Percentiles rank a stretch among this genome's conserved stretches.
These are phyloP conservation scores for Sturnira hondurensis DNA, from an alignment of 2,113 vertebrate species.

Conservation along the genomic window DNA sequence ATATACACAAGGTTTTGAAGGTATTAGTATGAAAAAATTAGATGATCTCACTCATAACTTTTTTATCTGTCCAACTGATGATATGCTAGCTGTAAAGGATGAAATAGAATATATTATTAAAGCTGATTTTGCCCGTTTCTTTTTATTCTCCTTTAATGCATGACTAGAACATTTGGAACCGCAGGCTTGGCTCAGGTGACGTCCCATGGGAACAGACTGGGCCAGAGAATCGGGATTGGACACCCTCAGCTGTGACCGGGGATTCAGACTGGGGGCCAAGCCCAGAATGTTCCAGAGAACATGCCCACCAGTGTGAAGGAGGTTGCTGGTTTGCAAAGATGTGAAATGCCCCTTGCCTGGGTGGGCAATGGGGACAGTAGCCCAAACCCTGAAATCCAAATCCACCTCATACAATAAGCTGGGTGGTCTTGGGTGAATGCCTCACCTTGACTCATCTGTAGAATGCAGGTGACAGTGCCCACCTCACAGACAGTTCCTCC, in stretches of 20 bases:
- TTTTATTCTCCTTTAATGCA: neutral
- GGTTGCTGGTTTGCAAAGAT: neutral
- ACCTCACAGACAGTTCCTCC: neutral
- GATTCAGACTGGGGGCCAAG: neutral
- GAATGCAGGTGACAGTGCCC: neutral
- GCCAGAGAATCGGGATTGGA: neutral
- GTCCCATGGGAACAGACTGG: neutral
- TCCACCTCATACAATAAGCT: neutral
- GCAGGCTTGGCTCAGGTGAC: neutral
- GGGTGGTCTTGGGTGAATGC: neutral
- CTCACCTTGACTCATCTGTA: neutral
- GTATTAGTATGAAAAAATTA: neutral
- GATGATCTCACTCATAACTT: neutral
- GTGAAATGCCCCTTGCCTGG: neutral
- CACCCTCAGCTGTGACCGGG: neutral
- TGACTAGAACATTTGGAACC: neutral
- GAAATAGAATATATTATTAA: neutral
- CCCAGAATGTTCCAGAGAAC: neutral
- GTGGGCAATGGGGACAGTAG: too few species aligned
- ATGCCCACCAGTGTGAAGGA: neutral
- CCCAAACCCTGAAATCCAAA: neutral
- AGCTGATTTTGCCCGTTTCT: neutral
- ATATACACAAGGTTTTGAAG: neutral
- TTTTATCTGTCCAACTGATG: neutral
- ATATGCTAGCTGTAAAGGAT: neutral